These are phyloP conservation scores for Coracopsis vasa DNA, from an alignment of 2,113 vertebrate genomes.

Conservation along the genomic window DNA sequence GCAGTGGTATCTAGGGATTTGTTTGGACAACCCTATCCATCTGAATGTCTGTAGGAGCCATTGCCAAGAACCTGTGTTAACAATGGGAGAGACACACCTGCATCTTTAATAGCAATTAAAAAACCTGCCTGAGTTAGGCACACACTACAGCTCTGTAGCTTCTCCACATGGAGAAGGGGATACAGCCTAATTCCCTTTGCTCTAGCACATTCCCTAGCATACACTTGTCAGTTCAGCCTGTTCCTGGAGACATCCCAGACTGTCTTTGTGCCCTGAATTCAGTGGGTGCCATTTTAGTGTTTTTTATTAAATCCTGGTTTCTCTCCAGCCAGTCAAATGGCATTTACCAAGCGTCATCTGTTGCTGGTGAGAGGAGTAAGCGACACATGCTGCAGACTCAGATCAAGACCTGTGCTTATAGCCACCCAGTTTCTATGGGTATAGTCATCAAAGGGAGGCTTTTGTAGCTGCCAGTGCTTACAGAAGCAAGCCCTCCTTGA, in stretches of 20 bases:
- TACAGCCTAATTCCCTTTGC: background rate
- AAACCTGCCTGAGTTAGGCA: background rate
- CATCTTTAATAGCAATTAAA: background rate
- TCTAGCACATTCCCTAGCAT: background rate
- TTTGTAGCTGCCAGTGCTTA: background rate
- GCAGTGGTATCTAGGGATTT: fast-evolving
- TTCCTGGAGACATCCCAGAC: background rate
- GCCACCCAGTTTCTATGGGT: background rate
- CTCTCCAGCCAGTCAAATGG: background rate
- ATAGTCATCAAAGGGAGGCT: background rate
- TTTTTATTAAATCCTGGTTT: background rate
- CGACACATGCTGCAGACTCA: background rate
- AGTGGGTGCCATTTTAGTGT: background rate
- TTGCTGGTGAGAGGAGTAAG: fast-evolving
- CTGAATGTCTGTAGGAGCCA: background rate
- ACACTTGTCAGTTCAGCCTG: background rate
- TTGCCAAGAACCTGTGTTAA: background rate
- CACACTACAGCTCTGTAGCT: background rate
- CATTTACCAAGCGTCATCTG: background rate
- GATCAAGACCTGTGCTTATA: background rate
- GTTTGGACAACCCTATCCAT: background rate
- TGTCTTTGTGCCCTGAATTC: background rate
- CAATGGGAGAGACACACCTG: background rate
- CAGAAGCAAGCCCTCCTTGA: background rate
- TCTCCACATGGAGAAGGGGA: background rate